Conservation (phyloP, 2,888 invertebrate genomes). For the Amblyteles armatorius region DNA sequence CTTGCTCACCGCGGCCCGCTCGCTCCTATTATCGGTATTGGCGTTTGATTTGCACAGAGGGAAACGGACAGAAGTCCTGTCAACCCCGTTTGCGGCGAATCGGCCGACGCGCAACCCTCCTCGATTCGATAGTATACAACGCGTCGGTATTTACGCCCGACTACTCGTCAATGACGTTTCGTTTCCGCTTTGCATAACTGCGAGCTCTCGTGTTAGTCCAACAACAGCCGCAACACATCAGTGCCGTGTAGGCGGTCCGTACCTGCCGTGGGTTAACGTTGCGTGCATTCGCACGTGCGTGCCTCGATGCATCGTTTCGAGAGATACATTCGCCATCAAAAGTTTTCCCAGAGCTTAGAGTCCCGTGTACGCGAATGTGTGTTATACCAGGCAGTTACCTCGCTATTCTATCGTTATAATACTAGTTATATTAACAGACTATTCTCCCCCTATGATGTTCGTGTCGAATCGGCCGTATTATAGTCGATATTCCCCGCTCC, state of each 20-base stretch:
- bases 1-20: not conserved
- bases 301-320: conserved; percentile 37
- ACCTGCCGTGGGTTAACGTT: conserved; percentile 54
- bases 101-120: conserved; percentile 48
- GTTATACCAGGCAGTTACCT: not conserved
- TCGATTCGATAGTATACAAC: conserved; percentile 52
- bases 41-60: not conserved
- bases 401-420: conserved; percentile 21
- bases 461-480: conserved; percentile 60
- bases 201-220: conserved; percentile 64
- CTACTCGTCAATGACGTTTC: conserved; percentile 75
- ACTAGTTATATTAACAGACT: conserved; percentile 30
- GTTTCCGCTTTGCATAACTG: conserved; percentile 76
- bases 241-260: conserved; percentile 50
- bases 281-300: conserved; percentile 65
- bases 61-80: conserved; percentile 21
- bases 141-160: conserved; percentile 68
- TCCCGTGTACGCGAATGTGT: not conserved
- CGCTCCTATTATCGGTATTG: not conserved
- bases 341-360: conserved; percentile 39
- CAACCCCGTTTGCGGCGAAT: conserved; percentile 53
- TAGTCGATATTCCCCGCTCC: conserved; percentile 39
- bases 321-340: conserved; percentile 59
- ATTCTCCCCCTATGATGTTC: conserved; percentile 46
- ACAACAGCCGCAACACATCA: conserved; percentile 60